Base-by-base conservation (phyloP, 2,113 vertebrate species). In the Dolichotis patagonum region DNA sequence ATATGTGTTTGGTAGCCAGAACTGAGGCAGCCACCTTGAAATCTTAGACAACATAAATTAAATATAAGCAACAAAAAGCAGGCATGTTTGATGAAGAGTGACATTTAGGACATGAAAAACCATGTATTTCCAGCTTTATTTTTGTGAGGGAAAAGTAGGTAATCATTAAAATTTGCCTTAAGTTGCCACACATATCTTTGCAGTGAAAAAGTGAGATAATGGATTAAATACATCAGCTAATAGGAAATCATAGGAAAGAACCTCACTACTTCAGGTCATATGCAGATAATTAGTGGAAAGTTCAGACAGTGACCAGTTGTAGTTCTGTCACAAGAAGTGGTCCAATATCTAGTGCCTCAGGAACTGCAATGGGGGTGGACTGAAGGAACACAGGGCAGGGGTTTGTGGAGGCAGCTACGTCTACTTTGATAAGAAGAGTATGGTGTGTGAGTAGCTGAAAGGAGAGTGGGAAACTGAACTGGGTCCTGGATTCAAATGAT, bases 251-350 rank as follows among this genome's bases (percentile, higher is more conserved):
- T 3, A 43, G 10, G 38, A 22, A 28, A 28, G 2, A 43, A 75
- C 71, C 38, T 73, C 71, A 43, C 22, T 4, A 75, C 10, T 43
- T 22, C 71, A 13, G 38, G 6, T 43, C 71, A 26, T 43, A 28
- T 26, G 22, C 71, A 73, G 38, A 73, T 22, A 24, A 26, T 73
- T 73, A 43, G 71, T 26, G 5, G 22, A 11, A 75, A 43, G 22
- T 22, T 41, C 71, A 75, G 22, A 75, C 20, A 43, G 71, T 13
- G 4, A 5, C 38, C 10, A 1, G 0, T 26, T 1, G 0, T 1
- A 9, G 24, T 43, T 75, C 38, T 75, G 38, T 26, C 38, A 26
- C 43, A 22, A 75, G 19, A 43, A 75, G 43, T 19, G 5, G 38
- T 20, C 20, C 41, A 19, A 73, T 20, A 1, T 46, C 46, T 12